Evolutionary conservation across 2,113 vertebrate genomes (phyloP).

Genomic region (Leuciscus idus): DNA sequence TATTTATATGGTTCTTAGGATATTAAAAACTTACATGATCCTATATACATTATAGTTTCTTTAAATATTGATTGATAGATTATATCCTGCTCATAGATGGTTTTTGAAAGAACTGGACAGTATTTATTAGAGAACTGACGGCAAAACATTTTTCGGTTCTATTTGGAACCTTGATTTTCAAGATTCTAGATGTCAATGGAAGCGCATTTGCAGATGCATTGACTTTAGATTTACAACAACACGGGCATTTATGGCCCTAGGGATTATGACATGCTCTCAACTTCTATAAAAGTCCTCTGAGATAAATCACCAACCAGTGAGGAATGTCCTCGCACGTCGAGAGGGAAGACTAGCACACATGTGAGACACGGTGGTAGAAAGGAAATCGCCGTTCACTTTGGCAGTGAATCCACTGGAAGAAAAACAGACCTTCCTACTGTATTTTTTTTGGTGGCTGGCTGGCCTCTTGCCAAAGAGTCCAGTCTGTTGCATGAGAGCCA

Average conservation of each 20-base stretch:
- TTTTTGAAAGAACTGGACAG: background rate
- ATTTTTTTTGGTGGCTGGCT: background rate
- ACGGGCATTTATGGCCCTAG: slow-evolving; percentile 28
- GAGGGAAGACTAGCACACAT: slow-evolving; percentile 27
- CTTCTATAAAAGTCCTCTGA: slow-evolving; percentile 46
- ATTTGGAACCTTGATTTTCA: background rate
- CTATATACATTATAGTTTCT: too few relatives aligned
- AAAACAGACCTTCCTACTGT: slow-evolving; percentile 25
- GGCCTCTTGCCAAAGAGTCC: slow-evolving; percentile 42
- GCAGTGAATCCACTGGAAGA: slow-evolving; percentile 28
- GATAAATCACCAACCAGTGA: slow-evolving; percentile 42
- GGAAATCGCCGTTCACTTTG: slow-evolving; percentile 12
- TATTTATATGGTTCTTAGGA: background rate
- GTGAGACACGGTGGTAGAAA: slow-evolving; percentile 29
- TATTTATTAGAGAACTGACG: background rate
- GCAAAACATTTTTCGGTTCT: background rate
- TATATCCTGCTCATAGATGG: background rate
- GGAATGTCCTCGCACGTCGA: slow-evolving; percentile 40
- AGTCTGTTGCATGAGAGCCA: slow-evolving; percentile 40
- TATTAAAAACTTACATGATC: background rate
- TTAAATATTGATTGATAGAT: background rate
- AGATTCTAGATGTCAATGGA: background rate
- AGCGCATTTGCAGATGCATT: slow-evolving; percentile 22
- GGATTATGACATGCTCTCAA: slow-evolving; percentile 35
- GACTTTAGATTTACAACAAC: slow-evolving; percentile 24